Conservation (phyloP, 2,113 vertebrate species). For the Mystacornis crossleyi region DNA sequence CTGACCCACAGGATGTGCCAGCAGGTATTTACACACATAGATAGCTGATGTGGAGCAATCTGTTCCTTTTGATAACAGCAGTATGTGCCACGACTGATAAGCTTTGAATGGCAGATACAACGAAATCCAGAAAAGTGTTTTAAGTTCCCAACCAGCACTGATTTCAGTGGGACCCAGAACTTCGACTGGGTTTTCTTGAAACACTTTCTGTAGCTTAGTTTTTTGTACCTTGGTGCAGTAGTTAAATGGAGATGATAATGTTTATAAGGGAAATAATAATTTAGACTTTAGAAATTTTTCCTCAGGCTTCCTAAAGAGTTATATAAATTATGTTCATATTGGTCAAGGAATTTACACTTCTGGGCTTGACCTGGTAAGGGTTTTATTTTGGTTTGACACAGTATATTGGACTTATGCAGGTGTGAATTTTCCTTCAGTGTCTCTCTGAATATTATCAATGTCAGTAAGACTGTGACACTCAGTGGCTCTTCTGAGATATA, state of each 20-base stretch:
- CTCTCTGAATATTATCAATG: not conserved
- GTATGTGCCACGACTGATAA: not conserved
- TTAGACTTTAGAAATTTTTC: not conserved
- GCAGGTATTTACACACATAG: not conserved
- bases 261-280: not conserved
- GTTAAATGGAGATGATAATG: not conserved
- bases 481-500: not conserved
- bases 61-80: not conserved
- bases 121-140: not conserved
- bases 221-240: not conserved
- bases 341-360: not conserved
- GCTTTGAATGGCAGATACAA: not conserved
- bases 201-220: not conserved
- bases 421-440: not conserved
- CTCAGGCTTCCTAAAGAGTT: not conserved
- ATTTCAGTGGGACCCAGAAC: not conserved
- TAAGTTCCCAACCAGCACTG: not conserved
- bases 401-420: not conserved
- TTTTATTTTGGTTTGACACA: not conserved
- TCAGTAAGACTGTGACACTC: not conserved
- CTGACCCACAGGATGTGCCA: not conserved
- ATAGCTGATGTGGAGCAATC: not conserved
- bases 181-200: not conserved
- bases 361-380: not conserved
- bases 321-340: not conserved